A percentile compares a stretch with the other conserved stretches of the same genome.
These are phyloP conservation scores for Drosophila formosana DNA, from an alignment of 2,888 invertebrate species.

Conservation along the genomic window DNA sequence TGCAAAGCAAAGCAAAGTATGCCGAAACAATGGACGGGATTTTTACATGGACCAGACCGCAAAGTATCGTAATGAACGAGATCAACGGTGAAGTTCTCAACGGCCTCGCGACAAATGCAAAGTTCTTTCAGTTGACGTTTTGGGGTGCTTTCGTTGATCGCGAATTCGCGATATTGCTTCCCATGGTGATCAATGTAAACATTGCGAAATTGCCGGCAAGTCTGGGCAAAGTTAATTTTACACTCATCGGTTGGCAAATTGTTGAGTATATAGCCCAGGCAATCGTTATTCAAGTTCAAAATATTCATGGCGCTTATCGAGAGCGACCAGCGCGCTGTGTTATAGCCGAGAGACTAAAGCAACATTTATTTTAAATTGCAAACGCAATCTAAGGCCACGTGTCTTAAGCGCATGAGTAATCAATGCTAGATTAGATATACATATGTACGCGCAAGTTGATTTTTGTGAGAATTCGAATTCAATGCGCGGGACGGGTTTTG, in stretches of 20 bases:
- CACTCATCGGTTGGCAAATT: conserved; percentile 38
- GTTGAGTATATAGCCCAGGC: conserved; percentile 46
- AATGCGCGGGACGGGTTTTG: conserved; percentile 30
- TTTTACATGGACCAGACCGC: conserved; percentile 19
- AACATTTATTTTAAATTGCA: conserved; percentile 8
- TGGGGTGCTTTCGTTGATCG: conserved; percentile 17
- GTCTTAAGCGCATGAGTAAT: conserved; percentile 55
- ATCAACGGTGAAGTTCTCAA: conserved; percentile 48
- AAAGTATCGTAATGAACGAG: conserved; percentile 46
- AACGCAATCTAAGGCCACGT: conserved; percentile 51
- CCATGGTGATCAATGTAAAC: conserved; percentile 27
- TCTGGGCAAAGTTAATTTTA: conserved; percentile 46
- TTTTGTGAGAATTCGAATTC: background rate
- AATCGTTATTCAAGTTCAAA: conserved; percentile 54
- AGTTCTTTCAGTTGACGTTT: conserved; percentile 38
- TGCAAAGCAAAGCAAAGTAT: conserved; percentile 33
- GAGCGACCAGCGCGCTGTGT: conserved; percentile 2
- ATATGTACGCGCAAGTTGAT: background rate
- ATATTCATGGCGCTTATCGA: conserved; percentile 42
- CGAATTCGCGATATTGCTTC: conserved; percentile 38
- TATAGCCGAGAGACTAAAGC: conserved; percentile 38
- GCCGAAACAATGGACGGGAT: conserved; percentile 36
- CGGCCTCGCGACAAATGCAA: conserved; percentile 49
- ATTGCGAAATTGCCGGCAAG: conserved; percentile 57
- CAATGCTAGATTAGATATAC: conserved; percentile 19